Base-by-base conservation (phyloP, 2,113 vertebrate genomes). In the Amazona vittata region DNA sequence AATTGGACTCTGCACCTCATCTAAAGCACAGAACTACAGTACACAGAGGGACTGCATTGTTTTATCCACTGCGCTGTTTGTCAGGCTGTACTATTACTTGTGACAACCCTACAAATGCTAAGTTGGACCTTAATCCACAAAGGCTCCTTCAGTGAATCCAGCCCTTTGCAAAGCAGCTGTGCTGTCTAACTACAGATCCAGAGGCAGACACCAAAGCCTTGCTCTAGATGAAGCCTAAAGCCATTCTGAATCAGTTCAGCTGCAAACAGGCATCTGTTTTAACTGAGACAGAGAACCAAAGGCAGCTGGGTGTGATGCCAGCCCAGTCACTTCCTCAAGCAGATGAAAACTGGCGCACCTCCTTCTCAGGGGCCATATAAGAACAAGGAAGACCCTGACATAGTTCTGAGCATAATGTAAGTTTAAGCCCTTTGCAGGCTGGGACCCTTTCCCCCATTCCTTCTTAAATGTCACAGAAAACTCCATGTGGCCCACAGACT, bases 351-450 rank as follows among this genome's bases (percentile, higher is more conserved):
- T 31, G 24, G 41, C 47, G 87, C 29, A 31, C 2, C 16, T 49
- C 31, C 25, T 39, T 2, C 29, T 33, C 18, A 10, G n/a, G 31
- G 20, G 31, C 47, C n/a, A 83, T 1, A 0, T 18, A 22, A 44
- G 57, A 88, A 69, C 37, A 35, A 77, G 44, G 57, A 79, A 90
- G 12, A 59, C 11, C 49, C 31, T 65, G 41, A 39, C 35, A 11
- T 55, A 59, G 55, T 89, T 75, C 74, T 91, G 31, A 88, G 25
- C 47, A 15, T 18, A 17, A 62, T 29, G 3, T 17, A 64, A 70
- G 14, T 11, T 3, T 7, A 44, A 77, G 5, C 5, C 12, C 24
- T 83, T 78, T 64, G 21, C 77, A 89, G 33, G 64, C 15, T n/a
- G 26, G 10, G 15, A 71, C 6, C 19, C 9, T 83, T 89, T 47